Evolutionary conservation across 1,140 invertebrate species (phyloP).

Genomic region (Nebria ingens): DNA sequence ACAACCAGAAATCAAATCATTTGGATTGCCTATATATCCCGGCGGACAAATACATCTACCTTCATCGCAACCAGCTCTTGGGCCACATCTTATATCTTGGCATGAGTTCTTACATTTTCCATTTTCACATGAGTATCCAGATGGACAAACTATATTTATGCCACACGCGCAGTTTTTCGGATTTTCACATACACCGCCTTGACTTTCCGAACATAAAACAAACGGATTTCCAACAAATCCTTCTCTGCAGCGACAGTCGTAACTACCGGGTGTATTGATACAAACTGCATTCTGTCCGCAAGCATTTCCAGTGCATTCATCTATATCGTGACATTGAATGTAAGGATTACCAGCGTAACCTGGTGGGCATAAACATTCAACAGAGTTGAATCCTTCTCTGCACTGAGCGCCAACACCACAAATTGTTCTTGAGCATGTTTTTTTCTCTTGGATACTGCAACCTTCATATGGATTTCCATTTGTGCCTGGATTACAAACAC

Average conservation of each 20-base stretch:
- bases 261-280: conserved; percentile 77
- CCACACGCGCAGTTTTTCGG: conserved; percentile 58
- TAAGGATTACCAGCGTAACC: conserved; percentile 81
- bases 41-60: conserved; percentile 70
- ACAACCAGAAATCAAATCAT: conserved; percentile 57
- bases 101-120: conserved; percentile 66
- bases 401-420: conserved; percentile 75
- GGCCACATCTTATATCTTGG: conserved; percentile 62
- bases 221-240: conserved; percentile 79
- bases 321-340: conserved; percentile 71
- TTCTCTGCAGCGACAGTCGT: conserved; percentile 75
- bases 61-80: conserved; percentile 66
- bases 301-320: conserved; percentile 67
- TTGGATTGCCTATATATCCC: conserved; percentile 67
- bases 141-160: conserved; percentile 56
- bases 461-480: conserved; percentile 79
- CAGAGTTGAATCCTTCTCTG: conserved; percentile 53
- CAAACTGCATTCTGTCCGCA: conserved; percentile 80
- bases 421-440: conserved; percentile 57
- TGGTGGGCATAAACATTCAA: conserved; percentile 71
- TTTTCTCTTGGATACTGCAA: conserved; percentile 56
- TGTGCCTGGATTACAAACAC: conserved; percentile 73
- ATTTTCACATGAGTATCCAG: conserved; percentile 58
- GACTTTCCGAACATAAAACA: conserved; percentile 56
- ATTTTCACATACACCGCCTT: conserved; percentile 55